phyloP scores from a whole-genome alignment of 2,888 invertebrate species.

The Gerris lacustris region DNA sequence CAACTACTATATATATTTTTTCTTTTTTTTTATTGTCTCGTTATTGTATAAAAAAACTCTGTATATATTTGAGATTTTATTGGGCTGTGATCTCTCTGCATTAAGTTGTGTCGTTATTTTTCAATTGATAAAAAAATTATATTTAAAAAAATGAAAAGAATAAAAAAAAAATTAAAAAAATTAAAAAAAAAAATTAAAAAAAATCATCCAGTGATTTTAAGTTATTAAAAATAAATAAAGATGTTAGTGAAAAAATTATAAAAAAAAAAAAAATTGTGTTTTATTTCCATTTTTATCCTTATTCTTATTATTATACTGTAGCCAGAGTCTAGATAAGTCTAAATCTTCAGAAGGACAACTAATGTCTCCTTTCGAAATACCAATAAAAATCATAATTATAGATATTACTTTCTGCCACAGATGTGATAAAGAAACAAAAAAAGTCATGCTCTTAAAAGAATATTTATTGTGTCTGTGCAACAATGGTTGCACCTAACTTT shows the following conservation, averaged over 20 bases:
- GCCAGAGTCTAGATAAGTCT: too few species aligned
- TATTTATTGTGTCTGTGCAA: too few species aligned
- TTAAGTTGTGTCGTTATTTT: conserved; percentile 33
- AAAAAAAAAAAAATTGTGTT: conserved; percentile 3
- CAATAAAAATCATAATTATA: too few species aligned
- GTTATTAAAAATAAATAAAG: conserved; percentile 31
- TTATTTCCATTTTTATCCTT: too few species aligned
- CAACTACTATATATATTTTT: conserved; percentile 26
- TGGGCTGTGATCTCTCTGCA: conserved; percentile 35
- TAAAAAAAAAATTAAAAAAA: background rate
- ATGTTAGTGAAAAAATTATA: conserved; percentile 29
- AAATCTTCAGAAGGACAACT: too few species aligned
- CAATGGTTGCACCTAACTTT: too few species aligned
- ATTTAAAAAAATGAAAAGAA: conserved; percentile 25
- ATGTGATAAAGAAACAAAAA: too few species aligned
- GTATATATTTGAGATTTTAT: conserved; percentile 32
- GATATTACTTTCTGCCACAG: too few species aligned
- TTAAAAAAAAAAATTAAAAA: conserved; percentile 24
- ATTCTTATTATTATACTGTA: too few species aligned
- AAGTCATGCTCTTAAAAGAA: too few species aligned
- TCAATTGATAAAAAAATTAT: conserved; percentile 30
- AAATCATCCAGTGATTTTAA: conserved; percentile 32
- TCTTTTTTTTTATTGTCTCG: conserved; percentile 24
- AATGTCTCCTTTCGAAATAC: too few species aligned
- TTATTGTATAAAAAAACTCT: conserved; percentile 30